Conservation (phyloP, 2,888 invertebrate genomes). For the Hemaris fuciformis region DNA sequence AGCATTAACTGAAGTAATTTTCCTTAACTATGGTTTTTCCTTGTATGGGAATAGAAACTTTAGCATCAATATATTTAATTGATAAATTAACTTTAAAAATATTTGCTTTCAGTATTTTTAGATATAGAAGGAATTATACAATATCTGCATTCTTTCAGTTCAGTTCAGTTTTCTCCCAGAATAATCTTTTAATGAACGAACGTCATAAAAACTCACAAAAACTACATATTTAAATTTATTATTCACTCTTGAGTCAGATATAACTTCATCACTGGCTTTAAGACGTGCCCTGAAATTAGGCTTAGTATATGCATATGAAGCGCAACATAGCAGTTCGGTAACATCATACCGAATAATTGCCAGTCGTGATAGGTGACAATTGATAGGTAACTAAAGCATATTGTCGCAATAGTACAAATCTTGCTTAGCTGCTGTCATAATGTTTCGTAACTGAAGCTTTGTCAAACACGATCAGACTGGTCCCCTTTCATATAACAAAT, state of each 20-base stretch:
- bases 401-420: background rate
- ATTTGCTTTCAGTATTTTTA: no score
- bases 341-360: background rate
- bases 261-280: no score
- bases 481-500: constrained; percentile 49
- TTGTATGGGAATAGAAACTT: background rate
- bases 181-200: no score
- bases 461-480: constrained; percentile 49
- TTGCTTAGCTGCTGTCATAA: constrained; percentile 8
- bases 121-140: no score
- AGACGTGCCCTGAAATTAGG: no score
- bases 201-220: no score
- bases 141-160: no score
- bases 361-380: background rate
- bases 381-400: background rate
- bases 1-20: background rate
- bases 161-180: no score
- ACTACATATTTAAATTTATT: no score
- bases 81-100: no score
- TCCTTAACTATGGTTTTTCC: background rate
- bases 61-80: background rate
- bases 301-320: no score
- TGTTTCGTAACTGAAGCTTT: constrained; percentile 49
- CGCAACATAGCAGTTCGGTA: background rate
- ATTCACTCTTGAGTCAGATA: no score